Percentiles rank a stretch among this genome's conserved stretches.
Evolutionary conservation across 2,797 vertebrate genomes (phyloP).

Genomic region (Taeniopygia guttata): DNA sequence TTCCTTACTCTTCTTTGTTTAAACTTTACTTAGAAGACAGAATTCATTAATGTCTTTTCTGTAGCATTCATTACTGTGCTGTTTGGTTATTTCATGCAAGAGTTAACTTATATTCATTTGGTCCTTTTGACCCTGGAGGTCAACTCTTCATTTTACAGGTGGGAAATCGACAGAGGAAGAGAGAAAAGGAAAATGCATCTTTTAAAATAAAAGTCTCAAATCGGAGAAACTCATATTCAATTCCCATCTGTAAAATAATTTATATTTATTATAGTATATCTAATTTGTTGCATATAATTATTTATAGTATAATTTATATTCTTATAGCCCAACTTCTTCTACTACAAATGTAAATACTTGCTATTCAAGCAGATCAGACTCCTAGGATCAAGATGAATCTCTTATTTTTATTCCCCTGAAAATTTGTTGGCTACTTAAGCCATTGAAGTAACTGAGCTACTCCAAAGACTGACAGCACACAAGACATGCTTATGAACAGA

Average conservation of each 20-base stretch:
- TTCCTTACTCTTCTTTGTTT: neutral
- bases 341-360: neutral
- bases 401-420: neutral
- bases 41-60: neutral
- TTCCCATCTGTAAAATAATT: neutral
- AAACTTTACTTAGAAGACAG: slow-evolving; percentile 4
- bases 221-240: neutral
- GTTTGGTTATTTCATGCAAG: neutral
- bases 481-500: neutral
- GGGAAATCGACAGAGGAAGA: neutral
- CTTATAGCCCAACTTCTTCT: neutral
- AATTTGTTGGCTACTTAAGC: neutral
- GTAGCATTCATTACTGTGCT: neutral
- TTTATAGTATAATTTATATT: neutral
- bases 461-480: neutral
- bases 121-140: neutral
- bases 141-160: neutral
- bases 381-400: neutral
- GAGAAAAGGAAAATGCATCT: neutral
- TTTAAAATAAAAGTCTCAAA: neutral
- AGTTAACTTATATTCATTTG: neutral
- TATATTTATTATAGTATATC: neutral
- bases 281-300: neutral
- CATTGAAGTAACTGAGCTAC: neutral
- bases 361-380: neutral